A percentile compares a stretch with the other conserved stretches of the same genome.
Evolutionary conservation across 1,140 invertebrate genomes (phyloP).

Genomic region (Eubasilissa regina): DNA sequence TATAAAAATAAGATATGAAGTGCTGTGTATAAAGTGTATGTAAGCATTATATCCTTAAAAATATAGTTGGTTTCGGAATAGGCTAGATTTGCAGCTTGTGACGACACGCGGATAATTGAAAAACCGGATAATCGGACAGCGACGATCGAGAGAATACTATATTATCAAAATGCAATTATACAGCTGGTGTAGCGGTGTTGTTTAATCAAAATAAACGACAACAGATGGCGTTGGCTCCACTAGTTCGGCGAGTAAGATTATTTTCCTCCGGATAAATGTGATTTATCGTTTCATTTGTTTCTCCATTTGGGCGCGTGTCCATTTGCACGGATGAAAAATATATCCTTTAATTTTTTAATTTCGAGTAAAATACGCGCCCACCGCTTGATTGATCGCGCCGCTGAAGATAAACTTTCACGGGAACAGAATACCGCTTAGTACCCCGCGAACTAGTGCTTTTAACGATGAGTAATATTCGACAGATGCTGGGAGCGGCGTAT

Average conservation of each 20-base stretch:
- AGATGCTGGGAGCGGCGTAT: background rate
- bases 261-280: slow-evolving; percentile 41
- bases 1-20: too few species aligned
- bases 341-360: slow-evolving; percentile 36
- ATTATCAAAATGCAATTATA: slow-evolving; percentile 40
- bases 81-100: too few species aligned
- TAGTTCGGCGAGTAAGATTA: slow-evolving; percentile 3
- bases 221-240: slow-evolving; percentile 29
- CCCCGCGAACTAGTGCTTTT: background rate
- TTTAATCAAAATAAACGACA: slow-evolving; percentile 46
- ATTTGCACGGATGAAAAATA: slow-evolving; percentile 30
- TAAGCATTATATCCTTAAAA: too few species aligned
- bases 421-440: background rate
- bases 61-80: too few species aligned
- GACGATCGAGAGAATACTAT: too few species aligned
- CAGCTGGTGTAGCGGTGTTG: slow-evolving; percentile 8
- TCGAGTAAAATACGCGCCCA: slow-evolving; percentile 35
- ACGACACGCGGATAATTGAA: too few species aligned
- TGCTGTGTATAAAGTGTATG: too few species aligned
- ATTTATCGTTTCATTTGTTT: slow-evolving; percentile 40
- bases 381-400: slow-evolving; percentile 31
- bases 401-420: background rate
- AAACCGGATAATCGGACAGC: too few species aligned
- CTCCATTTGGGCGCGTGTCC: slow-evolving; percentile 32
- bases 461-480: background rate